Percentiles rank a stretch among this genome's conserved stretches.
Evolutionary conservation across 2,888 invertebrate species (phyloP).

Genomic region (Netelia virgata): DNA sequence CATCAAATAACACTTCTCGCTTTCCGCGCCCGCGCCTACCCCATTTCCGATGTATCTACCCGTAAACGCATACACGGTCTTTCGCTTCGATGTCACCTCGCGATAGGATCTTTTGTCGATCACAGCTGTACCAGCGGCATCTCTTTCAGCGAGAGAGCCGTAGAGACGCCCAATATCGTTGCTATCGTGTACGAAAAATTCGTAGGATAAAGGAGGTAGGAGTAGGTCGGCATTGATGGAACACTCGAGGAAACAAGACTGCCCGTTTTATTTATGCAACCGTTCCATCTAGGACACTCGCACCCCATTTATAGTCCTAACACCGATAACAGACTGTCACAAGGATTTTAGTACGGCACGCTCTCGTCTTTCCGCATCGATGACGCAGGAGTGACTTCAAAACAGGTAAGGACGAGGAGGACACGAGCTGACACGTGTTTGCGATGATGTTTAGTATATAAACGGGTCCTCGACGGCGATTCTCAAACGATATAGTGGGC

Average conservation of each 20-base stretch:
- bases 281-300: neutral
- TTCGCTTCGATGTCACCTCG: constrained; percentile 56
- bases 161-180: constrained; percentile 12
- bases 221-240: neutral
- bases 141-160: constrained; percentile 4
- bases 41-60: constrained; percentile 14
- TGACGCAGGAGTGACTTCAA: constrained; percentile 75
- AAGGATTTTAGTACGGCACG: constrained; percentile 38
- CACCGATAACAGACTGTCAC: constrained; percentile 24
- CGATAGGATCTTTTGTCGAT: constrained; percentile 72
- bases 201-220: neutral
- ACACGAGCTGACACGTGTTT: constrained; percentile 78
- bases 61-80: constrained; percentile 28
- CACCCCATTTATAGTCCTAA: neutral
- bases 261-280: too few species aligned
- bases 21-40: constrained; percentile 44
- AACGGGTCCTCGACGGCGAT: constrained; percentile 34
- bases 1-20: constrained; percentile 79
- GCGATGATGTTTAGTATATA: constrained; percentile 64
- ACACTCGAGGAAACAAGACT: too few species aligned
- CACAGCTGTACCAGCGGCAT: constrained; percentile 24
- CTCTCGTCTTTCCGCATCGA: constrained; percentile 60
- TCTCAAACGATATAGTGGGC: constrained; percentile 46
- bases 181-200: neutral
- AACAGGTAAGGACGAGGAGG: constrained; percentile 75